Conservation (phyloP, 2,888 invertebrate species). For the Dinocampus coccinellae region DNA sequence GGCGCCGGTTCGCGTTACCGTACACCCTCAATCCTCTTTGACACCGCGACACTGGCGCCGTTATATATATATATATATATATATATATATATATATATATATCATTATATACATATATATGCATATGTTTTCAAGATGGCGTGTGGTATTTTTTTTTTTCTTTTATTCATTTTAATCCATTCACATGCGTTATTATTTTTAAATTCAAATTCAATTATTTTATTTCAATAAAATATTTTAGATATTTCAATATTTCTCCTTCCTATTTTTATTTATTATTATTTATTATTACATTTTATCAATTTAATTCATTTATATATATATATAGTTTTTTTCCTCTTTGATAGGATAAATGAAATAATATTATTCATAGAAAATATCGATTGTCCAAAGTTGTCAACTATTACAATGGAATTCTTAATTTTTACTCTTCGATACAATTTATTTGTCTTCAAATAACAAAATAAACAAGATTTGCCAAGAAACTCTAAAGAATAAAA, state of each 20-base stretch:
- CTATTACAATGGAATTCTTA: background rate
- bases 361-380: background rate
- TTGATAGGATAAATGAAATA: background rate
- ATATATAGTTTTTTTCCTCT: background rate
- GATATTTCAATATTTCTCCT: no score
- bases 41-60: slow-evolving; percentile 34
- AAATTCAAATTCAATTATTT: background rate
- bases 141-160: background rate
- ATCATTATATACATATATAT: slow-evolving; percentile 16
- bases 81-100: slow-evolving; percentile 5
- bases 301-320: background rate
- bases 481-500: no score
- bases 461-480: no score
- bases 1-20: slow-evolving; percentile 28
- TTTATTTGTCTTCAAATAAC: background rate
- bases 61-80: slow-evolving; percentile 19
- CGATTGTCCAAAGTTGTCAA: background rate
- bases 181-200: no score
- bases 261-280: no score
- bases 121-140: background rate
- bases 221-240: no score
- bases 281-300: background rate
- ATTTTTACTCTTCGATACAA: background rate
- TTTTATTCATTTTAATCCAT: background rate
- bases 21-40: slow-evolving; percentile 8